Conservation (phyloP, 2,113 vertebrate genomes). For the Pundamilia nyererei region DNA sequence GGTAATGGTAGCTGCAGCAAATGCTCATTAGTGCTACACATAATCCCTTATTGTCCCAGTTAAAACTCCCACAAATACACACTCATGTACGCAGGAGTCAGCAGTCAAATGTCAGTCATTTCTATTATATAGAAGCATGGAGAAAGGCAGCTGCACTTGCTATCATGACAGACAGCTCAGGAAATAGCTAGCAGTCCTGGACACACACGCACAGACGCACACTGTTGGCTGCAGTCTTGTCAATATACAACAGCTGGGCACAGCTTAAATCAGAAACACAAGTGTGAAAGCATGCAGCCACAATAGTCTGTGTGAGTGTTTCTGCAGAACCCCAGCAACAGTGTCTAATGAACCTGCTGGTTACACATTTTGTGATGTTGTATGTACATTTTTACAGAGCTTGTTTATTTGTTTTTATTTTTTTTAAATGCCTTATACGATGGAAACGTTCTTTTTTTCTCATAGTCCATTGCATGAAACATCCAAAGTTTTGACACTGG, state of each 20-base stretch:
- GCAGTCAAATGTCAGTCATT: conserved; percentile 1
- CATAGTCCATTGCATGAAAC: neutral
- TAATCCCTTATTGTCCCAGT: neutral
- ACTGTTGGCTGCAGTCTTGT: conserved; percentile 23
- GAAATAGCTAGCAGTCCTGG: conserved; percentile 50
- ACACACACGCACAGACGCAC: conserved; percentile 3
- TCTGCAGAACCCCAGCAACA: neutral
- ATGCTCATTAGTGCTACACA: neutral
- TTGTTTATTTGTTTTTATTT: neutral
- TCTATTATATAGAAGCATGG: neutral
- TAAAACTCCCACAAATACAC: neutral
- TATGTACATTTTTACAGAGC: neutral
- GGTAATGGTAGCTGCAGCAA: neutral
- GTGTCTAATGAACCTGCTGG: neutral
- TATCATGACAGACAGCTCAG: conserved; percentile 40
- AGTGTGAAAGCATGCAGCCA: conserved; percentile 38
- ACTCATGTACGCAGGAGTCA: neutral
- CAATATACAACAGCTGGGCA: conserved; percentile 54
- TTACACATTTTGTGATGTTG: neutral
- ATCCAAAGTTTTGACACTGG: neutral
- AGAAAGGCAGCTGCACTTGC: conserved; percentile 40
- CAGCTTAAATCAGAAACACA: conserved; percentile 20
- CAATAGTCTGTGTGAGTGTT: conserved; percentile 5
- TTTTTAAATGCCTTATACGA: neutral
- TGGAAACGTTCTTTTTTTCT: neutral